These are phyloP conservation scores for Gnathonemus longibarbis DNA, from an alignment of 2,113 vertebrate genomes.

Conservation along the genomic window DNA sequence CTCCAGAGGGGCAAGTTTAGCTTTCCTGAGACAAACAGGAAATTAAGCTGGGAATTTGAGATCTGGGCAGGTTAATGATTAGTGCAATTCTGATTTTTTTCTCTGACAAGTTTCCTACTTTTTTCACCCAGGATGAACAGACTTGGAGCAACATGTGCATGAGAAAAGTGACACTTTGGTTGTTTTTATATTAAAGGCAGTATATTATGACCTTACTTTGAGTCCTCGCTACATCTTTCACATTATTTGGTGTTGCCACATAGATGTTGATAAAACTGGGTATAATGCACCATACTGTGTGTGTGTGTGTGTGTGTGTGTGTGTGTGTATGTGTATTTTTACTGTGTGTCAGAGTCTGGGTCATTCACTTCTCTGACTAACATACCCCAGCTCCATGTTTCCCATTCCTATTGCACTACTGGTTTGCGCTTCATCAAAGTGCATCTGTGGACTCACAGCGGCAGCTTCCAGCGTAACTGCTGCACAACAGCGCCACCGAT, in stretches of 20 bases:
- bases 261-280: neutral
- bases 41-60: neutral
- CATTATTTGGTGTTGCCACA: neutral
- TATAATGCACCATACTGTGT: neutral
- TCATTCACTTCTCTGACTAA: constrained; percentile 2
- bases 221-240: neutral
- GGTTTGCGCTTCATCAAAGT: neutral
- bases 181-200: neutral
- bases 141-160: neutral
- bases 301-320: no score
- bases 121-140: neutral
- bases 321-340: neutral
- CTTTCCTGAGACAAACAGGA: neutral
- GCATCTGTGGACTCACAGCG: neutral
- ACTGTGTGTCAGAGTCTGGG: neutral
- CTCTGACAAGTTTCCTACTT: neutral
- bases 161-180: neutral
- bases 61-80: constrained; percentile 10
- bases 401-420: neutral
- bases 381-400: neutral
- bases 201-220: neutral
- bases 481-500: constrained; percentile 29
- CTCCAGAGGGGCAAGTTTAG: neutral
- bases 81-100: neutral
- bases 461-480: neutral